phyloP scores from a whole-genome alignment of 2,888 invertebrate genomes.

The Lobophora halterata region DNA sequence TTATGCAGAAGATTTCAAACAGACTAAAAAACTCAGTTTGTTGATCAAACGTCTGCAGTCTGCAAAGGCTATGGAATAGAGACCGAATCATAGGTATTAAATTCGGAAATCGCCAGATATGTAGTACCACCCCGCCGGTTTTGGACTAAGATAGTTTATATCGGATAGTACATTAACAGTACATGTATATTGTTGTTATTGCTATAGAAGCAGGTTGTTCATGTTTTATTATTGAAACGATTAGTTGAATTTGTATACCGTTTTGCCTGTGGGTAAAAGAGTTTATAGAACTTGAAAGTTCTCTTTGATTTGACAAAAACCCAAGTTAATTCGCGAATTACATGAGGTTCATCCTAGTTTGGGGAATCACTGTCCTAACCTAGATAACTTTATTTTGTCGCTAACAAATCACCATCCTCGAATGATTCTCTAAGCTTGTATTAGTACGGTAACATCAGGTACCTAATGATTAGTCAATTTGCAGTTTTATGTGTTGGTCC shows the following conservation, averaged over 20 bases:
- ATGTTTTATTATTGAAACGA: constrained; percentile 17
- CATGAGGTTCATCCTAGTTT: constrained; percentile 1
- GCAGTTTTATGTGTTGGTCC: background rate
- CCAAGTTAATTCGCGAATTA: background rate
- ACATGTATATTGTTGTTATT: constrained; percentile 24
- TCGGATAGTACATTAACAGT: constrained; percentile 12
- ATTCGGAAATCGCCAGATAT: no score
- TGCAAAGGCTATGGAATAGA: no score
- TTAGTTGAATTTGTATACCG: constrained; percentile 10
- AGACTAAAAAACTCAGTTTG: no score
- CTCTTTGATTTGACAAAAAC: constrained; percentile 4
- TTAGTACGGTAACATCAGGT: background rate
- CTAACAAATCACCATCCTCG: constrained; percentile 9
- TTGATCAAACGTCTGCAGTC: no score
- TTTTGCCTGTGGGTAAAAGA: constrained; percentile 1
- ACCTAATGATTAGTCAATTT: constrained; percentile 2
- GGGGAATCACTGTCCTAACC: constrained; percentile 6
- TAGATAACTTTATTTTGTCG: constrained; percentile 2
- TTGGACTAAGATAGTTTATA: constrained; percentile 20
- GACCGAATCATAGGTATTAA: no score
- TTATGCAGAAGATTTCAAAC: no score
- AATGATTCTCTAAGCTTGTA: constrained; percentile 6
- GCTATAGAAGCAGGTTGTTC: constrained; percentile 19
- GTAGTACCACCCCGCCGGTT: constrained; percentile 14
- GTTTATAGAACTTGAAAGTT: constrained; percentile 8